Percentiles rank a stretch among this genome's conserved stretches.
Evolutionary conservation across 2,888 invertebrate species (phyloP).

Genomic region (Ectemnius continuus): DNA sequence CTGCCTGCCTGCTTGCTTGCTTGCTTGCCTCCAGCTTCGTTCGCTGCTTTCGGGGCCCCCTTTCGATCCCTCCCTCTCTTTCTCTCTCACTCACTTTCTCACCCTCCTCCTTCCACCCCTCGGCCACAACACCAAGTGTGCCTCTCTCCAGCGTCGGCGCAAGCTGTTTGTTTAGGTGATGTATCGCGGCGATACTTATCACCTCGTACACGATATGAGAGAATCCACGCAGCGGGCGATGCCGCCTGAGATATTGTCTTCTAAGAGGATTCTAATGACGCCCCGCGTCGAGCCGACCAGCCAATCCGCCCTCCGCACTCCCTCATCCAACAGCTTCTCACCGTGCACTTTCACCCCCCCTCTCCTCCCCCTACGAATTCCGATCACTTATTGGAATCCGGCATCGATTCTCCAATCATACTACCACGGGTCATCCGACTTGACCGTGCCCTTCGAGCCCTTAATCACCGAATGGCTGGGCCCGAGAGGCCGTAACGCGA

Average conservation of each 20-base stretch:
- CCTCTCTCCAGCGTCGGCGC: constrained; percentile 53
- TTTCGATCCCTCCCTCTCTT: constrained; percentile 26
- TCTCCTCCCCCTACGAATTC: neutral
- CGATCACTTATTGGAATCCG: neutral
- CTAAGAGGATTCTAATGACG: constrained; percentile 74
- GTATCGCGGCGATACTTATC: constrained; percentile 75
- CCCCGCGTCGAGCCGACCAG: constrained; percentile 23
- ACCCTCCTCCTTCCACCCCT: constrained; percentile 12
- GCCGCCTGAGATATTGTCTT: constrained; percentile 68
- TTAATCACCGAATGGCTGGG: too few relatives aligned
- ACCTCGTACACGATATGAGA: constrained; percentile 69
- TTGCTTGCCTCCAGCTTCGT: constrained; percentile 15
- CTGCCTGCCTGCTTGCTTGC: constrained; percentile 12
- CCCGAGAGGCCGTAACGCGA: neutral
- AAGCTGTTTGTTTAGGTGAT: constrained; percentile 76
- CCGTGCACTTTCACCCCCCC: too few relatives aligned
- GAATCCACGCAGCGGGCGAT: constrained; percentile 60
- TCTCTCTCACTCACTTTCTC: constrained; percentile 39
- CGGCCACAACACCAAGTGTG: constrained; percentile 24
- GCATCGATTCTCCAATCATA: neutral
- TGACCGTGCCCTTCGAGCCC: too few relatives aligned
- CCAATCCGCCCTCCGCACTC: neutral
- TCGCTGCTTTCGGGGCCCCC: constrained; percentile 38
- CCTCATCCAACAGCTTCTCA: too few relatives aligned
- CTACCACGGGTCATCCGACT: neutral